A percentile compares a stretch with the other conserved stretches of the same genome.
phyloP scores from a whole-genome alignment of 92 coral and sea anemone species.

The Paramuricea clavata region DNA sequence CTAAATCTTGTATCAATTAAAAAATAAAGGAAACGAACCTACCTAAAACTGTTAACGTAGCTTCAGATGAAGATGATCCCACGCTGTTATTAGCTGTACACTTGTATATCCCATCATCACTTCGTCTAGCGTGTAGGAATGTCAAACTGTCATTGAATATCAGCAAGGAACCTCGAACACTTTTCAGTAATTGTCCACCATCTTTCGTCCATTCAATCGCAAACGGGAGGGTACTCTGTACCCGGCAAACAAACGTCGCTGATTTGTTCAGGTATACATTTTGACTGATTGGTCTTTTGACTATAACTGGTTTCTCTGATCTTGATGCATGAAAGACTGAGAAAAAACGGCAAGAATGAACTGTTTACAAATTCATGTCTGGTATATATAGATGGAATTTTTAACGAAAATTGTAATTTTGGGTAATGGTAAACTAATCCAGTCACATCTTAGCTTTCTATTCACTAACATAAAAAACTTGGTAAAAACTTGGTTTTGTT shows the following conservation, averaged over 20 bases:
- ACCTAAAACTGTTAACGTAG: conserved; percentile 82
- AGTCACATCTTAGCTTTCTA: too few species aligned
- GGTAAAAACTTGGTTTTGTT: too few species aligned
- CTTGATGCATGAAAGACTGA: not conserved
- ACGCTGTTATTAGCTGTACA: conserved; percentile 73
- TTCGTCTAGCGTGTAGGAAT: conserved; percentile 65
- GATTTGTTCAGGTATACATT: conserved; percentile 73
- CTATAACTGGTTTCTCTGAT: conserved; percentile 17
- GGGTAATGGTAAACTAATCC: too few species aligned
- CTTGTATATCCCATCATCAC: conserved; percentile 76
- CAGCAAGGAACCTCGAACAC: conserved; percentile 65
- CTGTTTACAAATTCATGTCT: not conserved
- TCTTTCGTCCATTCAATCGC: conserved; percentile 69
- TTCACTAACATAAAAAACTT: too few species aligned
- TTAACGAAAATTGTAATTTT: too few species aligned
- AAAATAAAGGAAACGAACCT: conserved; percentile 23
- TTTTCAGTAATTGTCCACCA: conserved; percentile 23
- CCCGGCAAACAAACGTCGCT: conserved; percentile 76
- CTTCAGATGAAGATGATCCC: conserved; percentile 77
- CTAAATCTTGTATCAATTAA: too few species aligned
- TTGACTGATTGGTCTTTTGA: conserved; percentile 19
- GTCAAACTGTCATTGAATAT: conserved; percentile 71
- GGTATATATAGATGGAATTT: too few species aligned
- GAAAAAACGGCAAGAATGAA: not conserved
- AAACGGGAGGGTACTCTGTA: conserved; percentile 59